Evolutionary conservation across 2,113 vertebrate species (phyloP).

Genomic region (Phaethon lepturus): DNA sequence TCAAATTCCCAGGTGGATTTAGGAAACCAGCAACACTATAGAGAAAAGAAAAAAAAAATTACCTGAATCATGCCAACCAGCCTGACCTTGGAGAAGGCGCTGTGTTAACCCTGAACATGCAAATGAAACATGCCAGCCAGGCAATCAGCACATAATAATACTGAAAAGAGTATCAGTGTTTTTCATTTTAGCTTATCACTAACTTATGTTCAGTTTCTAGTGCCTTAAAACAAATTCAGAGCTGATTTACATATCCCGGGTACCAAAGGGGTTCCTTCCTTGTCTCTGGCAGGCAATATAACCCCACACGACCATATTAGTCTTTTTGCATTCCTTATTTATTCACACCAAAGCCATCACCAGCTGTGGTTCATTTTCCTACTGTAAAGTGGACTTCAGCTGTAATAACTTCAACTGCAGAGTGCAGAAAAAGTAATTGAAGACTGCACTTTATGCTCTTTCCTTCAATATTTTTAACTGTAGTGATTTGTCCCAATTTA

Average conservation of each 20-base stretch:
- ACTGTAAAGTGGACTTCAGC: slow-evolving; percentile 27
- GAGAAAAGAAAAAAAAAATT: neutral
- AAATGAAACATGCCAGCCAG: neutral
- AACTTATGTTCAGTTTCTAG: neutral
- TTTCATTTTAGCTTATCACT: neutral
- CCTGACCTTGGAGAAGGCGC: neutral
- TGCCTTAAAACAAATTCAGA: neutral
- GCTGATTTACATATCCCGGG: neutral
- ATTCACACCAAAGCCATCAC: neutral
- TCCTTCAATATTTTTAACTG: slow-evolving; percentile 39
- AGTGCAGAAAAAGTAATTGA: slow-evolving; percentile 21
- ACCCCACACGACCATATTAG: neutral
- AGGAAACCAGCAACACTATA: neutral
- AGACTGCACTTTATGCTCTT: slow-evolving; percentile 21
- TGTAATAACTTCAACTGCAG: slow-evolving; percentile 15
- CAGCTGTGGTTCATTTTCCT: slow-evolving; percentile 35
- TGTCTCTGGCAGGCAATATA: neutral
- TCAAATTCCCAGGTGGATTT: neutral
- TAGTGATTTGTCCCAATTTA: slow-evolving; percentile 62
- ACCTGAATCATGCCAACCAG: neutral
- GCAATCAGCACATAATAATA: neutral
- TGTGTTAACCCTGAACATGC: neutral
- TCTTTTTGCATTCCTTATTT: neutral
- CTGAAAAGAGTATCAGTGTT: neutral
- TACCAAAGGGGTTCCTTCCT: neutral